These are phyloP conservation scores for Leptopilina drosophilae DNA, from an alignment of 2,888 invertebrate species.

Conservation along the genomic window DNA sequence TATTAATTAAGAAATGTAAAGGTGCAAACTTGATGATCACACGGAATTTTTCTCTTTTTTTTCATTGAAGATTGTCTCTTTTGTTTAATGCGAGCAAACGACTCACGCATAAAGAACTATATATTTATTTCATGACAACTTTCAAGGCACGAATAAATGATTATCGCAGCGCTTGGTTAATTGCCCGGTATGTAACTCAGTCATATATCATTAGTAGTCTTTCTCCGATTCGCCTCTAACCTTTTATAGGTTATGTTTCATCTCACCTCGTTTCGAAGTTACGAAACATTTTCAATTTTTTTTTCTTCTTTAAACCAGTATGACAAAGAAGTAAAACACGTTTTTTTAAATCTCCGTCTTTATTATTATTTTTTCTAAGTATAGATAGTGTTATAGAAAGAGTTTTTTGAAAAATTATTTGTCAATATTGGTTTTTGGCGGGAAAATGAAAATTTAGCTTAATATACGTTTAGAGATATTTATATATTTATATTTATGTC, in stretches of 20 bases:
- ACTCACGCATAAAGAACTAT: slow-evolving; percentile 1
- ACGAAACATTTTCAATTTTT: not conserved
- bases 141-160: slow-evolving; percentile 14
- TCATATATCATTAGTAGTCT: slow-evolving; percentile 2
- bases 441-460: too few relatives aligned
- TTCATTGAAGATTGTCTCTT: not conserved
- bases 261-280: not conserved
- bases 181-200: not conserved
- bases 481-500: too few relatives aligned
- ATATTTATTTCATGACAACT: slow-evolving; percentile 12
- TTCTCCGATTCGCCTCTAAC: slow-evolving; percentile 14
- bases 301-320: too few relatives aligned
- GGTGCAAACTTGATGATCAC: slow-evolving; percentile 18
- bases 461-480: too few relatives aligned
- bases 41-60: not conserved
- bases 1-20: not conserved
- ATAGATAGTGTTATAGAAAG: too few relatives aligned
- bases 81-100: slow-evolving; percentile 17
- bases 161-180: slow-evolving; percentile 7
- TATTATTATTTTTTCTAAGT: too few relatives aligned
- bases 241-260: slow-evolving; percentile 14
- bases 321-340: too few relatives aligned
- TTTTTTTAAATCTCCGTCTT: too few relatives aligned
- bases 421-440: too few relatives aligned
- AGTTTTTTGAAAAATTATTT: too few relatives aligned